phyloP scores from a whole-genome alignment of 1,140 invertebrate species.

The Chymomyza costata region DNA sequence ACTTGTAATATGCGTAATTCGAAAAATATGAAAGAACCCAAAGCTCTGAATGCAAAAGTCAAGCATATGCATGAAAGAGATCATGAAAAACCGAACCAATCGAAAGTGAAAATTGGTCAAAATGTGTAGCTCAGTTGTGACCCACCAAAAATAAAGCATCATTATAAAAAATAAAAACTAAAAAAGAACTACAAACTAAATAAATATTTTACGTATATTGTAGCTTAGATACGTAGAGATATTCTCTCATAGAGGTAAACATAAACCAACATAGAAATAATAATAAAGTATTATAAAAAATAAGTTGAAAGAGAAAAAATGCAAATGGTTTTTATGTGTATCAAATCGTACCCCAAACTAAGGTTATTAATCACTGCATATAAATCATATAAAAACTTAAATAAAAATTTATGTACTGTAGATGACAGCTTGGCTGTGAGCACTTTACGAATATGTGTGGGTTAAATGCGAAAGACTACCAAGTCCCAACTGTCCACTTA shows the following conservation, averaged over 20 bases:
- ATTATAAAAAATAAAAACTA: conserved; percentile 21
- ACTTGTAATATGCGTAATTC: conserved; percentile 23
- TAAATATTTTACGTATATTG: conserved; percentile 39
- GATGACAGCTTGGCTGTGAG: conserved; percentile 46
- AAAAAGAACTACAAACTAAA: conserved; percentile 20
- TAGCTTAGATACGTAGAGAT: conserved; percentile 37
- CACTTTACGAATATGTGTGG: conserved; percentile 32
- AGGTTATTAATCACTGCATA: conserved; percentile 49
- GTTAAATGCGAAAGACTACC: conserved; percentile 1
- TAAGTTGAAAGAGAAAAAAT: conserved; percentile 8
- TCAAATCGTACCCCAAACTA: conserved; percentile 47
- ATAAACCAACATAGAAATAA: conserved; percentile 17
- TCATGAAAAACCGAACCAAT: conserved; percentile 26
- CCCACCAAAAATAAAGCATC: conserved; percentile 23
- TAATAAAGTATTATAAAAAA: conserved; percentile 20
- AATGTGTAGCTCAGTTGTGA: conserved; percentile 2
- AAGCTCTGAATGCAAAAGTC: conserved; percentile 29
- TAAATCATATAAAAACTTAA: conserved; percentile 49
- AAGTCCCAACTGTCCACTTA: conserved; percentile 76
- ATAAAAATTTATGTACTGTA: conserved; percentile 46
- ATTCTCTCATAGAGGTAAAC: conserved; percentile 15
- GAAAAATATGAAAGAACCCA: conserved; percentile 17
- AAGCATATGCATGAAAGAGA: conserved; percentile 30
- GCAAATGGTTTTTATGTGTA: conserved; percentile 30
- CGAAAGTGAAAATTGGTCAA: not conserved